Evolutionary conservation across 2,797 vertebrate genomes (phyloP), one percentile per base, ranked within the genome.

Genomic region (Chelidonichthys spinosus): DNA sequence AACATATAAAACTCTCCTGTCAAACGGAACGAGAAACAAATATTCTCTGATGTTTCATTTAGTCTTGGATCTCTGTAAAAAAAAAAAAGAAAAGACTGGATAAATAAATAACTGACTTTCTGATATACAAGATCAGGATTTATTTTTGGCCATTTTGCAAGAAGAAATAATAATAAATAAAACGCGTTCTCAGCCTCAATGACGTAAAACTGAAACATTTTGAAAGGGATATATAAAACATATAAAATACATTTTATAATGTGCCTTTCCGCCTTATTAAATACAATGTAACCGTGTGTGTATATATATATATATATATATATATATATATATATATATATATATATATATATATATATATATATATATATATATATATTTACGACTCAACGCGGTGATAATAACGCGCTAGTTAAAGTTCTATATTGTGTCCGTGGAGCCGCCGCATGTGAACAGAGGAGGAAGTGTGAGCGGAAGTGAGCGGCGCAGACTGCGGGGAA

Each of bases 401-500:
- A 44, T 17, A 18, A 50, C 40, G 9, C 13, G 18, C 11, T 9
- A n/a, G 50, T 53, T 54, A 35, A n/a, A 71, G 18, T 8, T 5
- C 4, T 2, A 11, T 4, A 43, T 47, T 49, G 11, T 2, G 7
- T n/a, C 15, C 44, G 44, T 64, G 36, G 0, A 0, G 60, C 9
- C 7, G 35, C 54, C 46, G 40, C 74, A 64, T 68, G 50, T 46
- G 75, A 74, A 58, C 39, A 35, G 59, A 52, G 32, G 25, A 36
- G 52, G 72, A 42, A 18, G 35, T 61, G 55, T 14, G 15, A 25
- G 43, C 47, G 6, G 7, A 25, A 25, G 65, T 8, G 58, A 55
- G 72, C 33, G 52, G 58, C 43, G 52, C 56, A 50, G 70, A 61
- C 76, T 64, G 61, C 25, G 56, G 63, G 71, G 33, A 55, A 36